Evolutionary conservation across 2,113 vertebrate species (phyloP).

Genomic region (Eublepharis macularius): DNA sequence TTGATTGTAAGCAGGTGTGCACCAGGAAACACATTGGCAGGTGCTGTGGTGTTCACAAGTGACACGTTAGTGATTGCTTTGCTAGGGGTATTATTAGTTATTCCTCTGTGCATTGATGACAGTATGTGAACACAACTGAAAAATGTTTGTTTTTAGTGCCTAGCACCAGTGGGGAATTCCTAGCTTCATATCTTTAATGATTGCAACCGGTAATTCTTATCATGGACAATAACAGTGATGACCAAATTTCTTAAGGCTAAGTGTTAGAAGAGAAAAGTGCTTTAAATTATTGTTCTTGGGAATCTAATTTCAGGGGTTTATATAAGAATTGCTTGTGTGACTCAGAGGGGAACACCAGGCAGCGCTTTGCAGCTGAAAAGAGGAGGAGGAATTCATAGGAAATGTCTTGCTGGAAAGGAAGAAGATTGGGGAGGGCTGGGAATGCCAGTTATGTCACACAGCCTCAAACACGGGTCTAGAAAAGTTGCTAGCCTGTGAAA

Average conservation of each 20-base stretch:
- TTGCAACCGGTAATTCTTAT: slow-evolving; percentile 9
- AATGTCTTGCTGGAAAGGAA: slow-evolving; percentile 47
- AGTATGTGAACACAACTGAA: background rate
- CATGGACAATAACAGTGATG: slow-evolving; percentile 6
- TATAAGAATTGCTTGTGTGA: slow-evolving; percentile 57
- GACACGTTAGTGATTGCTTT: too few species aligned
- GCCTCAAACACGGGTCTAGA: background rate
- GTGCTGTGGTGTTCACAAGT: too few species aligned
- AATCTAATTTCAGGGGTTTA: slow-evolving; percentile 4
- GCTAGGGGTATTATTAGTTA: background rate
- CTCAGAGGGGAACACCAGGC: slow-evolving; percentile 64
- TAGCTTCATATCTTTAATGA: background rate
- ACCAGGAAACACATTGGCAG: too few species aligned
- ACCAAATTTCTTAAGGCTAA: background rate
- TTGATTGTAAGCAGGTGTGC: too few species aligned
- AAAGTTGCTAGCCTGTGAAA: background rate
- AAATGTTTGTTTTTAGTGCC: background rate
- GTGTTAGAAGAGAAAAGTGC: background rate
- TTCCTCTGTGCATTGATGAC: background rate
- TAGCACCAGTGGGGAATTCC: background rate
- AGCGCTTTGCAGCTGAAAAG: slow-evolving; percentile 64
- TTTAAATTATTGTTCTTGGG: background rate
- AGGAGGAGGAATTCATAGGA: background rate
- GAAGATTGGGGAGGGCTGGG: slow-evolving; percentile 29
- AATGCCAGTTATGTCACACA: background rate